Evolutionary conservation across 1,140 invertebrate species (phyloP).

Genomic region (Bombus huntii): DNA sequence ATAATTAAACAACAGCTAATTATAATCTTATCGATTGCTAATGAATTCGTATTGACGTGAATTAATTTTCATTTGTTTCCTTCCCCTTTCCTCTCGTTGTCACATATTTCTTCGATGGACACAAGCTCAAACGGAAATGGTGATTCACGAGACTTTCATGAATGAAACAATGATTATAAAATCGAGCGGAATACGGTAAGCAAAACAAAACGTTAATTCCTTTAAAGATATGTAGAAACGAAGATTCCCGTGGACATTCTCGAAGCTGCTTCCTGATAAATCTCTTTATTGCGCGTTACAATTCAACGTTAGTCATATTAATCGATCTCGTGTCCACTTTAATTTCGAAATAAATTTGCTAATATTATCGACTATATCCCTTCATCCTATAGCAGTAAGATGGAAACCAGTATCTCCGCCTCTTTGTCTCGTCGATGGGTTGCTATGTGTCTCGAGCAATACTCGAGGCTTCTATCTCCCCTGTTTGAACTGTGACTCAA

Average conservation of each 20-base stretch:
- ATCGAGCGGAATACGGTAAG: not conserved
- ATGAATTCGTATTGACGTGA: no score
- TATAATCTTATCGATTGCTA: no score
- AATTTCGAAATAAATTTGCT: not conserved
- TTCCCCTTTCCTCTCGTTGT: not conserved
- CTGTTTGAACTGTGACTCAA: not conserved
- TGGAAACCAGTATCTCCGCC: not conserved
- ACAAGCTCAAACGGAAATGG: not conserved
- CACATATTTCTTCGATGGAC: not conserved
- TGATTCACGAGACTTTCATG: not conserved
- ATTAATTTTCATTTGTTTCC: not conserved
- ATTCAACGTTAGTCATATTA: not conserved
- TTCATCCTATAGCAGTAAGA: not conserved
- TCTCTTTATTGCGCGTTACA: not conserved
- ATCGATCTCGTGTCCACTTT: not conserved
- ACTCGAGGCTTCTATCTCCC: not conserved
- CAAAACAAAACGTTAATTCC: not conserved
- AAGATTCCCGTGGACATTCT: not conserved
- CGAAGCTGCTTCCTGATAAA: not conserved
- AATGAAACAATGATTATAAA: not conserved
- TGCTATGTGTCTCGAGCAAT: not conserved
- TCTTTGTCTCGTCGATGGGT: conserved; percentile 4
- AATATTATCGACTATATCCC: not conserved
- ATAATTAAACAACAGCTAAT: no score
- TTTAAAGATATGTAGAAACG: not conserved